A percentile compares a stretch with the other conserved stretches of the same genome.
phyloP scores from a whole-genome alignment of 2,113 vertebrate species.

The Heteronetta atricapilla region DNA sequence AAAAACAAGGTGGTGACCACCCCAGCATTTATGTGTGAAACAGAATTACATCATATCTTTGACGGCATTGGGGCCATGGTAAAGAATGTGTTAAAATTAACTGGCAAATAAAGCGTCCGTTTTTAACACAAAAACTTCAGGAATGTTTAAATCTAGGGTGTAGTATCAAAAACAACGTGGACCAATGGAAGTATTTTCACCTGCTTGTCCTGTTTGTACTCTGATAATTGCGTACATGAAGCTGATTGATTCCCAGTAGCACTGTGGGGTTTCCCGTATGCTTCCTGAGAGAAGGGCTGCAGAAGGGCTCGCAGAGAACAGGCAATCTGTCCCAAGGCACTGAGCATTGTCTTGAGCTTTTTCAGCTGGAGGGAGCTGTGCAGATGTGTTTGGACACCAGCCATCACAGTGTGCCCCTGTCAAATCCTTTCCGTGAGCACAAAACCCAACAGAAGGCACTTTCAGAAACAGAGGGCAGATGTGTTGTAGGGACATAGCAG shows the following conservation, averaged over 20 bases:
- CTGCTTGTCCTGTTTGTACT: background rate
- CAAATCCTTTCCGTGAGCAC: background rate
- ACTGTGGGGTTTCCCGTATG: background rate
- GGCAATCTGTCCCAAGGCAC: background rate
- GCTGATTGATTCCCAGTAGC: background rate
- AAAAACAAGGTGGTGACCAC: constrained; percentile 87
- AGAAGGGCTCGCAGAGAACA: background rate
- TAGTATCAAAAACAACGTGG: background rate
- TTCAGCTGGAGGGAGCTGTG: background rate
- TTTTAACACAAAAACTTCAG: background rate
- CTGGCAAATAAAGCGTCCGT: constrained; percentile 69
- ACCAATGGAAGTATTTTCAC: constrained; percentile 28
- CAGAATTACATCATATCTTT: constrained; percentile 81
- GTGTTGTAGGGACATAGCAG: background rate
- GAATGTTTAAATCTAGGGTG: background rate
- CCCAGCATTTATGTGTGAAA: constrained; percentile 89
- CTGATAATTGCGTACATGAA: background rate
- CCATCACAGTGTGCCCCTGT: background rate
- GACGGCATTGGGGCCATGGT: constrained; percentile 90
- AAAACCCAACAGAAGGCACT: background rate
- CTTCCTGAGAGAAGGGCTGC: background rate
- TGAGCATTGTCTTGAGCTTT: background rate
- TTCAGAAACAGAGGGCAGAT: background rate
- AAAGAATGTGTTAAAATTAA: constrained; percentile 79
- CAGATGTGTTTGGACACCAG: background rate